A percentile compares a stretch with the other conserved stretches of the same genome.
Evolutionary conservation across 2,797 vertebrate genomes (phyloP).

Genomic region (Uromys caudimaculatus): DNA sequence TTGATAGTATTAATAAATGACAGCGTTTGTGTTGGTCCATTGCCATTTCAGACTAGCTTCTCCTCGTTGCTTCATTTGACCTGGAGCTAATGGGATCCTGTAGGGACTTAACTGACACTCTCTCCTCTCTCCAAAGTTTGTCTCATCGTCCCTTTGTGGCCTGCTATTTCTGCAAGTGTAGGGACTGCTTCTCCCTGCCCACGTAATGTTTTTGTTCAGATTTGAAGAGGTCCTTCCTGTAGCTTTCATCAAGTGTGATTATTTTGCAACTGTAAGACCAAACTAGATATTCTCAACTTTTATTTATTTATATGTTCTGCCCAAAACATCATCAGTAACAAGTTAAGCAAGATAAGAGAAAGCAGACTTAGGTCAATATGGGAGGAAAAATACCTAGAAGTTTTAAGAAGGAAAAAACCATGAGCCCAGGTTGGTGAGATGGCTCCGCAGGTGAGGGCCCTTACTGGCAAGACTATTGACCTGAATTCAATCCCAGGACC

Average conservation of each 20-base stretch:
- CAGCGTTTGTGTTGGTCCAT: not conserved
- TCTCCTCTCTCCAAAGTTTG: not conserved
- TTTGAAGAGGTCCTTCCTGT: not conserved
- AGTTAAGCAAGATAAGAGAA: slow-evolving; percentile 37
- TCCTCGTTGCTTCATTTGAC: not conserved
- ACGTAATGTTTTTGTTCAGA: not conserved
- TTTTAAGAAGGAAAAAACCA: slow-evolving; percentile 45
- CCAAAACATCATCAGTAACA: slow-evolving; percentile 35
- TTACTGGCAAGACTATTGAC: not conserved
- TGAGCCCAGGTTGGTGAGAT: not conserved
- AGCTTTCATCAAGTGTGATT: not conserved
- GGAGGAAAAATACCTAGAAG: not conserved
- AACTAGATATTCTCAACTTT: not conserved
- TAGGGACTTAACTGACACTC: not conserved
- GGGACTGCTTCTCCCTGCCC: not conserved
- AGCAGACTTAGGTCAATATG: slow-evolving; percentile 31
- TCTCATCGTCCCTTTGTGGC: not conserved
- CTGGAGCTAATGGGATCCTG: not conserved
- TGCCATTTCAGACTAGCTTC: slow-evolving; percentile 21
- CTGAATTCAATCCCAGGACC: not conserved
- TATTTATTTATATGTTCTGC: not conserved
- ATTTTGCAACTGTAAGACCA: not conserved
- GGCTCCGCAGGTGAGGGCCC: too few species aligned
- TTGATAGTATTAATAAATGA: not conserved
- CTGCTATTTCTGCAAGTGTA: not conserved